Conservation (phyloP, 2,113 vertebrate genomes). For the Python bivittatus region DNA sequence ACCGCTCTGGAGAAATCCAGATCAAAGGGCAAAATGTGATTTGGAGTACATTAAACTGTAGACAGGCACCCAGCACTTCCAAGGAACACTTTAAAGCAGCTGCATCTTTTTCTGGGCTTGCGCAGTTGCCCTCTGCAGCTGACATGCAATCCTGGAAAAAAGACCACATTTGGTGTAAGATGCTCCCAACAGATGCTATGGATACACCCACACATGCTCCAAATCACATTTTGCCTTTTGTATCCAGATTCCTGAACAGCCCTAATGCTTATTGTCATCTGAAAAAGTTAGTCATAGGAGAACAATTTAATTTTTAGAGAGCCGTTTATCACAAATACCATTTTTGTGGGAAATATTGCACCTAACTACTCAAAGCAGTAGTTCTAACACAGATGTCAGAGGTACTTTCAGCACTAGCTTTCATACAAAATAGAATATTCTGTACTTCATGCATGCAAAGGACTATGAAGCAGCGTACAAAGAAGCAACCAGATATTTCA, state of each 20-base stretch:
- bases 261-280: not conserved
- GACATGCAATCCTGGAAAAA: not conserved
- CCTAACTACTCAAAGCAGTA: slow-evolving; percentile 15
- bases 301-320: slow-evolving; percentile 16
- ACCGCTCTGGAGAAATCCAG: not conserved
- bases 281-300: not conserved
- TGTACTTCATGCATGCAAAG: not conserved
- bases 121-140: not conserved
- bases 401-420: slow-evolving; percentile 32
- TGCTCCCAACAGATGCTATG: not conserved
- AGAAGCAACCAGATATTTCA: not conserved
- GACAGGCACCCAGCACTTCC: not conserved
- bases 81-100: not conserved
- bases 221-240: not conserved
- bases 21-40: not conserved
- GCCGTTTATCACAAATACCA: slow-evolving; percentile 46
- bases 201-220: not conserved
- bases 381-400: slow-evolving; percentile 61
- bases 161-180: not conserved
- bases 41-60: not conserved
- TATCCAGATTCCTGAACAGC: not conserved
- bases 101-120: not conserved
- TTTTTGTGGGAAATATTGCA: slow-evolving; percentile 64
- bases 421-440: not conserved
- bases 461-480: not conserved